These are phyloP conservation scores for Gandaritis pyraliata DNA, from an alignment of 2,888 invertebrate species.

Conservation along the genomic window DNA sequence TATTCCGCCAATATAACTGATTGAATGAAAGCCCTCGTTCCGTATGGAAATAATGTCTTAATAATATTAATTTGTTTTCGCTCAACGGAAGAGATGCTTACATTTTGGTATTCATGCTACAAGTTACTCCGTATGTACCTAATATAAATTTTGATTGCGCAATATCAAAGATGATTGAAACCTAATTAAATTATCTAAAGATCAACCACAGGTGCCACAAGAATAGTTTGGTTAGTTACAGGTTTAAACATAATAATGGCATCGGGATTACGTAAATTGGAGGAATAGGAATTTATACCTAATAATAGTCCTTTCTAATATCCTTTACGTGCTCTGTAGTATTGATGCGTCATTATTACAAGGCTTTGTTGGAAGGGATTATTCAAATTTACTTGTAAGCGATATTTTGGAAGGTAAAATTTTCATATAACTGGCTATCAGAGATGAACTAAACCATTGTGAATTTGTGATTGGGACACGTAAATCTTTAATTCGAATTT, in stretches of 20 bases:
- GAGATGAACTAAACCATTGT: no score
- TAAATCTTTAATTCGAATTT: no score
- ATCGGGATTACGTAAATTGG: slow-evolving; percentile 20
- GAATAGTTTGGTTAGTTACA: neutral
- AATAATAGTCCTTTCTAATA: slow-evolving; percentile 45
- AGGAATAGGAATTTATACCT: slow-evolving; percentile 22
- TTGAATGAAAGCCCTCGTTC: neutral
- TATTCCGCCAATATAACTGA: neutral
- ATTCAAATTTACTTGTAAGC: slow-evolving; percentile 56
- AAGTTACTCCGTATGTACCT: no score
- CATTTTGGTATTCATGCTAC: no score
- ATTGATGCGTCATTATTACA: slow-evolving; percentile 52
- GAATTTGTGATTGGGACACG: no score
- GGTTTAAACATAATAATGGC: neutral
- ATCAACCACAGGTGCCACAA: neutral
- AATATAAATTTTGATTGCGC: no score
- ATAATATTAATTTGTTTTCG: no score
- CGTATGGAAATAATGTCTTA: neutral
- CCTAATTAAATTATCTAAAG: neutral
- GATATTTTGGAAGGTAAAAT: slow-evolving; percentile 3
- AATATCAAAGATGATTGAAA: no score
- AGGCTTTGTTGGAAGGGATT: slow-evolving; percentile 42
- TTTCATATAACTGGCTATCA: neutral
- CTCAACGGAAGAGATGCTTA: no score
- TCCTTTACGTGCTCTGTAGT: slow-evolving; percentile 54